Evolutionary conservation across 2,888 invertebrate species (phyloP).

Genomic region (Nematopogon swammerdamellus): DNA sequence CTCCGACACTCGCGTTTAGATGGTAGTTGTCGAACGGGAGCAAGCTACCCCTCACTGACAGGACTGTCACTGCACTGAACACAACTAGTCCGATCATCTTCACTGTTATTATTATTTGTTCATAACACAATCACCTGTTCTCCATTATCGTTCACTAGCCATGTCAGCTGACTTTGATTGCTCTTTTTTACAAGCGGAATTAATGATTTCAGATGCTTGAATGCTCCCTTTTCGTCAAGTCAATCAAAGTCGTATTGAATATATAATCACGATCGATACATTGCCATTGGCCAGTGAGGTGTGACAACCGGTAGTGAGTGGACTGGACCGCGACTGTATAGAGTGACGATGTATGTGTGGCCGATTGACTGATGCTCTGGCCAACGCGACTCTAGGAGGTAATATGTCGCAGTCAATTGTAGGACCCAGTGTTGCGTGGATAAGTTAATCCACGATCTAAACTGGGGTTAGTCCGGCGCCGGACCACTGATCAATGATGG

Average conservation of each 20-base stretch:
- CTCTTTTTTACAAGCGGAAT: not conserved
- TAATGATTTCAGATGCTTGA: too few relatives aligned
- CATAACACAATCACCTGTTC: too few relatives aligned
- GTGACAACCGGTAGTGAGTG: too few relatives aligned
- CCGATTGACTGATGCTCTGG: not conserved
- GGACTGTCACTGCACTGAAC: not conserved
- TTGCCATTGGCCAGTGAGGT: too few relatives aligned
- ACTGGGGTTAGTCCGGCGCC: too few relatives aligned
- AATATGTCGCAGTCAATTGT: not conserved
- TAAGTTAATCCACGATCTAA: too few relatives aligned
- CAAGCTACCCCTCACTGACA: conserved; percentile 19
- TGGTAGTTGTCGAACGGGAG: conserved; percentile 38
- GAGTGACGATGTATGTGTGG: not conserved
- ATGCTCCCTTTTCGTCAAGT: too few relatives aligned
- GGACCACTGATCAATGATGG: too few relatives aligned
- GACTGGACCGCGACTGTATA: too few relatives aligned
- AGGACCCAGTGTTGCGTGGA: not conserved
- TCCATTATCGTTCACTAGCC: not conserved
- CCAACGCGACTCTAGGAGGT: not conserved
- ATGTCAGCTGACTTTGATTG: not conserved
- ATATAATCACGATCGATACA: too few relatives aligned
- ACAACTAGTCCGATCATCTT: not conserved
- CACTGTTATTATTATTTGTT: too few relatives aligned
- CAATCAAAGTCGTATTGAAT: too few relatives aligned
- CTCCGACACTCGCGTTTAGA: conserved; percentile 71